These are phyloP conservation scores for Drosophila colorata DNA, from an alignment of 2,888 invertebrate genomes.

Conservation along the genomic window DNA sequence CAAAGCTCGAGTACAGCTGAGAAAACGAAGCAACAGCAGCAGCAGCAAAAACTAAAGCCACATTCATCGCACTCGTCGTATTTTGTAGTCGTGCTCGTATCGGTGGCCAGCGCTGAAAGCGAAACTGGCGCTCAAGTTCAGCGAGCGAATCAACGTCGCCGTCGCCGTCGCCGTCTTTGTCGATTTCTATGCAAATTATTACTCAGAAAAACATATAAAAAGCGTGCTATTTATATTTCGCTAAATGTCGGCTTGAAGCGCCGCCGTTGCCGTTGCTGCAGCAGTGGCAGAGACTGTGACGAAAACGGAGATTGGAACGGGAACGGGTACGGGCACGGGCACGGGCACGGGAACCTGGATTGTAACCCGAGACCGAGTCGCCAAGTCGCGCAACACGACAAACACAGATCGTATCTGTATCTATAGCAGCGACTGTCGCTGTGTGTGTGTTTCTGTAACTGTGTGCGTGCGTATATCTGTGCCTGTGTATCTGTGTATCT, in stretches of 20 bases:
- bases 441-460: constrained; percentile 21
- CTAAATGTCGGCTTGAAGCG: constrained; percentile 76
- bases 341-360: constrained; percentile 23
- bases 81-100: constrained; percentile 23
- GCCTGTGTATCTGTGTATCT: constrained; percentile 49
- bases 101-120: constrained; percentile 62
- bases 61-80: constrained; percentile 20
- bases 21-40: constrained; percentile 17
- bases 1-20: constrained; percentile 45
- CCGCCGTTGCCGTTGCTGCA: constrained; percentile 49
- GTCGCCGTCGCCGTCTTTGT: constrained; percentile 34
- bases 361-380: constrained; percentile 56
- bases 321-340: constrained; percentile 24
- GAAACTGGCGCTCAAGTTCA: constrained; percentile 79
- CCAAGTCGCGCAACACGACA: constrained; percentile 67
- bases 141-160: constrained; percentile 60
- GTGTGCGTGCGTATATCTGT: constrained; percentile 10
- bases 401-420: constrained; percentile 76
- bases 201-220: constrained; percentile 73
- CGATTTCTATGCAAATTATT: constrained; percentile 80
- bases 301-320: constrained; percentile 34
- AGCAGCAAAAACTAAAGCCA: constrained; percentile 45
- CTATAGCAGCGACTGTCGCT: constrained; percentile 52
- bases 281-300: constrained; percentile 62
- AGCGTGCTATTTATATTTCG: constrained; percentile 78